Percentiles rank a stretch among this genome's conserved stretches.
Evolutionary conservation across 2,888 invertebrate genomes (phyloP).

Genomic region (Cristatella mucedo): DNA sequence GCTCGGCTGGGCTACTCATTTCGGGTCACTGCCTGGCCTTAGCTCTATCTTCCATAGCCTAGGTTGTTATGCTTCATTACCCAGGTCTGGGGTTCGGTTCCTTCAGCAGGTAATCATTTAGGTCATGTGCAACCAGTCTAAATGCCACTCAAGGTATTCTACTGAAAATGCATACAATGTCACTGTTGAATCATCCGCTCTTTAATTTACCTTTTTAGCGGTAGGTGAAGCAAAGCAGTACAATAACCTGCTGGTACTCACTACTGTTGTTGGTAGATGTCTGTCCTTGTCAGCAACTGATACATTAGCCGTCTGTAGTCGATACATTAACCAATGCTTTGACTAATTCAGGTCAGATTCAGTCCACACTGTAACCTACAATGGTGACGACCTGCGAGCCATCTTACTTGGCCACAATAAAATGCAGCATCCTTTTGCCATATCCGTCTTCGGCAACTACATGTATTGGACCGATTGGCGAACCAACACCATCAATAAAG

Average conservation of each 20-base stretch:
- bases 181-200: too few relatives aligned
- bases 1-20: too few relatives aligned
- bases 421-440: constrained; percentile 68
- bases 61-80: too few relatives aligned
- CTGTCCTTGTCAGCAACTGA: background rate
- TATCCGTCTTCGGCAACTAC: constrained; percentile 65
- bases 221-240: too few relatives aligned
- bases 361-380: constrained; percentile 65
- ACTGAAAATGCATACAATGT: too few relatives aligned
- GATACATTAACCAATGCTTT: background rate
- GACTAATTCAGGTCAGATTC: constrained; percentile 54
- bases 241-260: background rate
- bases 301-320: background rate
- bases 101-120: too few relatives aligned
- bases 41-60: too few relatives aligned
- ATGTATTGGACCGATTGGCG: constrained; percentile 92
- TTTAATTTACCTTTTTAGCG: too few relatives aligned
- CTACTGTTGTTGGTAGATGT: background rate
- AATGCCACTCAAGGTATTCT: too few relatives aligned
- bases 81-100: too few relatives aligned
- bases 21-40: too few relatives aligned
- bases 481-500: constrained; percentile 61
- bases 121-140: too few relatives aligned
- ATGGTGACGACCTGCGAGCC: constrained; percentile 54
- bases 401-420: constrained; percentile 58